Evolutionary conservation across 2,888 invertebrate species (phyloP).

Genomic region (Stenodera caucasica): DNA sequence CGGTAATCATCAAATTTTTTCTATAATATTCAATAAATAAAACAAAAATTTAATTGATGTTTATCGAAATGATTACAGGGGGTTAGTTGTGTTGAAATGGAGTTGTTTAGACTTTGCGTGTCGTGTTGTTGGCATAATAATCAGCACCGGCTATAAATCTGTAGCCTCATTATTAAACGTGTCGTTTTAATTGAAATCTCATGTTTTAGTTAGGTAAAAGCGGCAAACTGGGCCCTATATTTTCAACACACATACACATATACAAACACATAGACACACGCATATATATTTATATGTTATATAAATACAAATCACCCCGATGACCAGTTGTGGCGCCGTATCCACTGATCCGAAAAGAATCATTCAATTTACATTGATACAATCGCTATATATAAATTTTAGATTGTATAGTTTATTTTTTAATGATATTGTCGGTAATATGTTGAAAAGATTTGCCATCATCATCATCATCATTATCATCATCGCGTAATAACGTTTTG

Average conservation of each 20-base stretch:
- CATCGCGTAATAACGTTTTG: constrained; percentile 29
- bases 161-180: constrained; percentile 61
- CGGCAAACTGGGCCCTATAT: constrained; percentile 39
- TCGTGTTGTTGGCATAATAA: constrained; percentile 43
- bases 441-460: constrained; percentile 2
- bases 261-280: not conserved
- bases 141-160: constrained; percentile 51
- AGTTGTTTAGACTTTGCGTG: constrained; percentile 42
- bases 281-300: not conserved
- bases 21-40: not conserved
- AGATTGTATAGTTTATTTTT: not conserved
- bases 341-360: not conserved
- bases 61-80: constrained; percentile 1
- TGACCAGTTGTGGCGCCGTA: constrained; percentile 6
- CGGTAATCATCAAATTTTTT: not conserved
- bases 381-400: not conserved
- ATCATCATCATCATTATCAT: not conserved
- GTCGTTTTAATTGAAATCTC: constrained; percentile 66
- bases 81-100: constrained; percentile 1
- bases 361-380: constrained; percentile 1
- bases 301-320: not conserved
- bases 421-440: not conserved
- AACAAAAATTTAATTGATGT: not conserved
- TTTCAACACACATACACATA: constrained; percentile 16
- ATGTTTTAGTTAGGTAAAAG: constrained; percentile 56